A percentile compares a stretch with the other conserved stretches of the same genome.
phyloP scores from a whole-genome alignment of 2,113 vertebrate genomes.

The Glaucomys volans region DNA sequence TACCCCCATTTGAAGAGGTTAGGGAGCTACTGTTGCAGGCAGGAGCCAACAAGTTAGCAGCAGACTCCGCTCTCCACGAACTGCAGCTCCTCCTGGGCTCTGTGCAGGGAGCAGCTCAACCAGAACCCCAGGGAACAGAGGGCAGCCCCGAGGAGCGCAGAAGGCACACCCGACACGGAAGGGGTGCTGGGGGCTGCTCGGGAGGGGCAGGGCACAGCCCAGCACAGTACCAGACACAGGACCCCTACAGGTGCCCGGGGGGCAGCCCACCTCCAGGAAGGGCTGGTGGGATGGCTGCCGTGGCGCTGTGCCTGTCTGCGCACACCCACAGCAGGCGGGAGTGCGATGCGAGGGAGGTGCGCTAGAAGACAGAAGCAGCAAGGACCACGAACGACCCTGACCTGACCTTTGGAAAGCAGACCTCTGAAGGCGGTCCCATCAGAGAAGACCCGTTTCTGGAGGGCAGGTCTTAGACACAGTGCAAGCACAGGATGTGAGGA shows the following conservation, averaged over 20 bases:
- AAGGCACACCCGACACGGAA: background rate
- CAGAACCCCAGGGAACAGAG: too few species aligned
- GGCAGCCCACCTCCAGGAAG: too few species aligned
- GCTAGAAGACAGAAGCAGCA: background rate
- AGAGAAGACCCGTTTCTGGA: background rate
- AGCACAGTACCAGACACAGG: background rate
- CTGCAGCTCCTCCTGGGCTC: background rate
- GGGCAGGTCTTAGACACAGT: too few species aligned
- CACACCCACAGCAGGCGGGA: background rate
- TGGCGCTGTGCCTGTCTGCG: too few species aligned
- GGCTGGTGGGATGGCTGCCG: too few species aligned
- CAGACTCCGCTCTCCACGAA: background rate
- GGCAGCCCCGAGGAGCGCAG: fast-evolving
- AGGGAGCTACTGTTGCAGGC: background rate
- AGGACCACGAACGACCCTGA: fast-evolving
- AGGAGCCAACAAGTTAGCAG: background rate
- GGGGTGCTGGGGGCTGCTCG: background rate
- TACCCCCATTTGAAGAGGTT: background rate
- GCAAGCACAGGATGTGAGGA: too few species aligned
- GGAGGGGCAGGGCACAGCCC: background rate
- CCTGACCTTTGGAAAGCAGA: too few species aligned
- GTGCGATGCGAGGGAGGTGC: fast-evolving
- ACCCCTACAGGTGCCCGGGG: background rate
- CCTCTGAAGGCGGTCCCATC: background rate
- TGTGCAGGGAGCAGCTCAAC: background rate